phyloP scores from a whole-genome alignment of 2,888 invertebrate genomes.

The Stratiomys singularior region DNA sequence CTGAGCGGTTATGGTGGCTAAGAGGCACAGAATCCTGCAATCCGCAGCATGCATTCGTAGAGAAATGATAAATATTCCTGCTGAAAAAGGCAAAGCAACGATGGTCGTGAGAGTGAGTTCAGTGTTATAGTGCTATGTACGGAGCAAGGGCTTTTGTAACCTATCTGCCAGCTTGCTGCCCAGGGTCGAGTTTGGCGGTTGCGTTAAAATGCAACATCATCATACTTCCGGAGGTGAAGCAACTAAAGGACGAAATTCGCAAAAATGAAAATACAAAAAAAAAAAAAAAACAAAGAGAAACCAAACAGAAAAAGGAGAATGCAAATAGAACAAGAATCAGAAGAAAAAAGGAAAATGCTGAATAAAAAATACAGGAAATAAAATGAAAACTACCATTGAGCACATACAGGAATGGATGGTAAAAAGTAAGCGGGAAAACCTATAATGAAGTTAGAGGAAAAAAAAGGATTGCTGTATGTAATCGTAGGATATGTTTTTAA shows the following conservation, averaged over 20 bases:
- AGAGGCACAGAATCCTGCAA: not conserved
- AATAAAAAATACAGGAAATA: constrained; percentile 24
- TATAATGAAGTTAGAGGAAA: constrained; percentile 23
- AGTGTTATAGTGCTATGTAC: not conserved
- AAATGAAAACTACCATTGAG: constrained; percentile 18
- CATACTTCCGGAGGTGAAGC: constrained; percentile 13
- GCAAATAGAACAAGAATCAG: not conserved
- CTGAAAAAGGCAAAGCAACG: not conserved
- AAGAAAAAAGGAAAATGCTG: not conserved
- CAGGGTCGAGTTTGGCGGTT: not conserved
- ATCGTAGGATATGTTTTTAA: not conserved
- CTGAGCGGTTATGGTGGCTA: not conserved
- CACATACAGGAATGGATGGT: constrained; percentile 8
- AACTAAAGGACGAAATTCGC: not conserved
- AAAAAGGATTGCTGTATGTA: constrained; percentile 8
- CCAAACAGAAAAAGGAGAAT: not conserved
- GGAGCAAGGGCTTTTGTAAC: not conserved
- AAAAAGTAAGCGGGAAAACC: constrained; percentile 23
- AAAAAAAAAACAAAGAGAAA: not conserved
- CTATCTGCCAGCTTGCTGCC: not conserved
- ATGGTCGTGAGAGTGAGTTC: not conserved
- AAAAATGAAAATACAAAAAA: not conserved
- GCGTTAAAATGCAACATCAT: not conserved
- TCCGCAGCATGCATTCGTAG: not conserved
- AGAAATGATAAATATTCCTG: not conserved